These are phyloP conservation scores for Homarus americanus DNA, from an alignment of 1,140 invertebrate species.

Conservation along the genomic window DNA sequence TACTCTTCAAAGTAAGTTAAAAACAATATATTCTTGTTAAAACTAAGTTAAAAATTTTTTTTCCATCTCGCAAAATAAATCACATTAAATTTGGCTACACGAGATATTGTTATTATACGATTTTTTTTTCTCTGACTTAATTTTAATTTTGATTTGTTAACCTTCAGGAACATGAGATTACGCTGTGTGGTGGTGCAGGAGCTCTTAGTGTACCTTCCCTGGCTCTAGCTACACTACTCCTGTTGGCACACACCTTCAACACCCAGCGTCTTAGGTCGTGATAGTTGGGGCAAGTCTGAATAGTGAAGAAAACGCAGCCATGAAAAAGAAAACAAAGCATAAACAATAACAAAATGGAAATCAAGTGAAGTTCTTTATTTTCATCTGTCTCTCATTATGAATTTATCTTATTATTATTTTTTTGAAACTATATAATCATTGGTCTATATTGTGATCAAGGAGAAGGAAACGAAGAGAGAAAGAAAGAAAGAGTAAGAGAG, in stretches of 20 bases:
- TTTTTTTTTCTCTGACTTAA: no score
- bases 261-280: slow-evolving; percentile 40
- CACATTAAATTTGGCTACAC: no score
- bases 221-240: slow-evolving; percentile 13
- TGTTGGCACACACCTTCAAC: slow-evolving; percentile 48
- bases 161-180: slow-evolving; percentile 55
- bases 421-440: background rate
- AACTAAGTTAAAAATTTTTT: no score
- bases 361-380: background rate
- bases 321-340: slow-evolving; percentile 15
- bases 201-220: slow-evolving; percentile 33
- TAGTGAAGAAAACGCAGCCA: background rate
- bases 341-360: no score
- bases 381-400: background rate
- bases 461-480: slow-evolving; percentile 1
- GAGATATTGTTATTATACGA: no score
- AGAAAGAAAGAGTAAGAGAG: no score
- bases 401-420: background rate
- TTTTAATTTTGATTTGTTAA: no score
- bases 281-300: slow-evolving; percentile 18
- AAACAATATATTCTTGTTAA: no score
- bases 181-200: slow-evolving; percentile 63
- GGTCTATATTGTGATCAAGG: slow-evolving; percentile 40
- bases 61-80: no score
- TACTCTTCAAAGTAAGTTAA: no score